Conservation (phyloP, 2,888 invertebrate species). For the Cheilosia scutellata region DNA sequence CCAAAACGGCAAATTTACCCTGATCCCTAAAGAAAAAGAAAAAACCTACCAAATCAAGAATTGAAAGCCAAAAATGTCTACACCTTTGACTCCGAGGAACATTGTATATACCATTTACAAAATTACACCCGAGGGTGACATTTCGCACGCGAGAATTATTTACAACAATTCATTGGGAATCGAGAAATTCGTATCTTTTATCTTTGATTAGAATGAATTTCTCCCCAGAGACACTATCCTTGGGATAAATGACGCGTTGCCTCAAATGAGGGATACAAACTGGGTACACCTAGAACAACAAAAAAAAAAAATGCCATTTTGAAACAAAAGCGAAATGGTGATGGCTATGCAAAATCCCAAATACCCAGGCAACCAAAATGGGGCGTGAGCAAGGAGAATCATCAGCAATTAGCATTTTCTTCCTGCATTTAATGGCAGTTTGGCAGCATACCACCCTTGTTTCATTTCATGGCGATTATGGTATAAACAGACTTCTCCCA, state of each 20-base stretch:
- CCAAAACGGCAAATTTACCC: slow-evolving; percentile 25
- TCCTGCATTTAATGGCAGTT: slow-evolving; percentile 77
- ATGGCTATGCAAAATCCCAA: slow-evolving; percentile 58
- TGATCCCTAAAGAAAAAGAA: slow-evolving; percentile 14
- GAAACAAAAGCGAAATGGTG: slow-evolving; percentile 54
- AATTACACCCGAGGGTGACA: slow-evolving; percentile 70
- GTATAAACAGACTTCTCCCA: slow-evolving; percentile 52
- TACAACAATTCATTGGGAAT: slow-evolving; percentile 75
- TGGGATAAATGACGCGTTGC: slow-evolving; percentile 46
- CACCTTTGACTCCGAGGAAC: slow-evolving; percentile 53
- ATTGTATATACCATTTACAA: slow-evolving; percentile 57
- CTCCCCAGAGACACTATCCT: slow-evolving; percentile 71
- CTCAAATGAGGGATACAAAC: slow-evolving; percentile 43
- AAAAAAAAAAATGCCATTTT: slow-evolving; percentile 40
- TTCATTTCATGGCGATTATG: slow-evolving; percentile 71
- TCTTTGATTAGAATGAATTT: slow-evolving; percentile 76
- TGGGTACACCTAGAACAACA: slow-evolving; percentile 2
- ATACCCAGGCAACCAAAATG: slow-evolving; percentile 48
- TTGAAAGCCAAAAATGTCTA: slow-evolving; percentile 22
- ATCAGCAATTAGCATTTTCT: slow-evolving; percentile 77
- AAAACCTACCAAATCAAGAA: slow-evolving; percentile 13
- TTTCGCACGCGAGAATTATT: slow-evolving; percentile 76
- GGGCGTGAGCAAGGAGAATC: slow-evolving; percentile 75
- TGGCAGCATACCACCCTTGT: slow-evolving; percentile 70
- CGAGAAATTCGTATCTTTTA: slow-evolving; percentile 73